A percentile compares a stretch with the other conserved stretches of the same genome.
These are phyloP conservation scores for Drosophila paucipuncta DNA, from an alignment of 2,888 invertebrate genomes.

Conservation along the genomic window DNA sequence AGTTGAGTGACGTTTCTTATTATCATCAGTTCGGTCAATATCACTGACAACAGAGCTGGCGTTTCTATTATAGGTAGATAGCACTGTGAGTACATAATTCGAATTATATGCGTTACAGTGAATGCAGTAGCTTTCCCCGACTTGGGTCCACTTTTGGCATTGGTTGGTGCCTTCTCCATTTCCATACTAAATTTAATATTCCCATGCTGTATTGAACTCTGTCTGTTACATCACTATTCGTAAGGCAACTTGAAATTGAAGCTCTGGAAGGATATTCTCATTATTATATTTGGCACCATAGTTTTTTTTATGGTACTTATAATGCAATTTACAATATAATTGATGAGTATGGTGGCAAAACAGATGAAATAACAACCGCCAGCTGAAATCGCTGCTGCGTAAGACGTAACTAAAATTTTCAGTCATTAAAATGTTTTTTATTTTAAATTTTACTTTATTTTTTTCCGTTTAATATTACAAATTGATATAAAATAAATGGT, in stretches of 20 bases:
- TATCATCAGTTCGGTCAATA: too few species aligned
- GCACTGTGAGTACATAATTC: slow-evolving; percentile 33
- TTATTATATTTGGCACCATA: slow-evolving; percentile 27
- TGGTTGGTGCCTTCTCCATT: slow-evolving; percentile 53
- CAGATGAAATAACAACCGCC: neutral
- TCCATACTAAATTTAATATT: slow-evolving; percentile 59
- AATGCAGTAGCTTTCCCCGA: slow-evolving; percentile 51
- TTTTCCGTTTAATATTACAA: neutral
- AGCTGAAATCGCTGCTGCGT: neutral
- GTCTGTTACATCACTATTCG: slow-evolving; percentile 35
- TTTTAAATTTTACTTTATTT: neutral
- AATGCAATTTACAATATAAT: slow-evolving; percentile 18
- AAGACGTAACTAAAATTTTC: neutral
- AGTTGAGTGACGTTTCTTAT: too few species aligned
- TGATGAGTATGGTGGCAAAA: slow-evolving; percentile 4
- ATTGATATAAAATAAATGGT: neutral
- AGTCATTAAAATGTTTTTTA: neutral
- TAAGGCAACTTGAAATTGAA: slow-evolving; percentile 47
- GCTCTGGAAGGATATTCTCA: slow-evolving; percentile 35
- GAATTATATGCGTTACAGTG: slow-evolving; percentile 34
- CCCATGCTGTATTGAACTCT: slow-evolving; percentile 53
- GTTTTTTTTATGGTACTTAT: slow-evolving; percentile 35
- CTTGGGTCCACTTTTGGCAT: slow-evolving; percentile 46
- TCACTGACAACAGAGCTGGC: too few species aligned
- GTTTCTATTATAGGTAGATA: too few species aligned